Conservation (phyloP, 2,113 vertebrate genomes). For the Oncorhynchus nerka region DNA sequence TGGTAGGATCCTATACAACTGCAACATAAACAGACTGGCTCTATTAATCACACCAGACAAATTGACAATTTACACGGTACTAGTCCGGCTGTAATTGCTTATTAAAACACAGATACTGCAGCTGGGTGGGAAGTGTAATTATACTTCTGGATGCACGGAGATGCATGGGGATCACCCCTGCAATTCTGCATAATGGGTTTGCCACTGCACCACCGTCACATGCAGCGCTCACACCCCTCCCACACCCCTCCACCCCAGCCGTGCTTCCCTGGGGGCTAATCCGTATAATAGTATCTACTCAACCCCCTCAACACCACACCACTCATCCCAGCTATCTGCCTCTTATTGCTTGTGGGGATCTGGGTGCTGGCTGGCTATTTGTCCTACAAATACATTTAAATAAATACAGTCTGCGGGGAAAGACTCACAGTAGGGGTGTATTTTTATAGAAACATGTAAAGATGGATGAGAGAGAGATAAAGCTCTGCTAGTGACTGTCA, state of each 20-base stretch:
- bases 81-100: slow-evolving; percentile 30
- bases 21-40: slow-evolving; percentile 12
- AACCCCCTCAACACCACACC: too few relatives aligned
- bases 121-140: slow-evolving; percentile 32
- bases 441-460: not conserved
- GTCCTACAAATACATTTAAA: slow-evolving; percentile 35
- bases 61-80: slow-evolving; percentile 32
- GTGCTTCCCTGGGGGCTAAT: slow-evolving; percentile 20
- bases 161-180: slow-evolving; percentile 5
- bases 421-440: slow-evolving; percentile 10
- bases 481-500: not conserved
- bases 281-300: slow-evolving; percentile 26
- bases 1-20: slow-evolving; percentile 23
- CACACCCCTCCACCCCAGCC: not conserved
- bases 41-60: slow-evolving; percentile 41
- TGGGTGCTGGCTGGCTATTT: slow-evolving; percentile 14
- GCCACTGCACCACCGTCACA: slow-evolving; percentile 1
- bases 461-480: slow-evolving; percentile 4
- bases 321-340: not conserved
- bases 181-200: slow-evolving; percentile 22
- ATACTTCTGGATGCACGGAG: slow-evolving; percentile 11
- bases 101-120: slow-evolving; percentile 42
- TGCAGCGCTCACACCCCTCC: not conserved
- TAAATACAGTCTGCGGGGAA: slow-evolving; percentile 22
- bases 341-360: slow-evolving; percentile 11